Base-by-base conservation (phyloP, 2,797 vertebrate species). In the Smutsia temminckii region DNA sequence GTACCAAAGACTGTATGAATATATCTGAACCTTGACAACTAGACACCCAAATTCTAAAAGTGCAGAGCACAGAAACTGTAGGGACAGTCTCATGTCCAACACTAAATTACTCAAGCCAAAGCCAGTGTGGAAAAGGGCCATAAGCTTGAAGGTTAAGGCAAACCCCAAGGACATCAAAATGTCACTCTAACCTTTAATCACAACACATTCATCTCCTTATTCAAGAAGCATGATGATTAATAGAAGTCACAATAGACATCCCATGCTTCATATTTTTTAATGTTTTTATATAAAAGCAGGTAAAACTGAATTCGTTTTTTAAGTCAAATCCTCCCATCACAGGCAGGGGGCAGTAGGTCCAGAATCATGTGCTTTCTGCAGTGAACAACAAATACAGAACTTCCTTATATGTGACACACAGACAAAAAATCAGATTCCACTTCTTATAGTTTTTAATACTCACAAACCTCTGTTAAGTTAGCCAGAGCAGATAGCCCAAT, bases 131-230 rank as follows among this genome's bases (percentile, higher is more conserved):
- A 71, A 89, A 92, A 91, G 8, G 25, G 32, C 66, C 32, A 46
- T 40, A 80, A 55, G 18, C 20, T 18, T 63, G n/a, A 91, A 95
- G 79, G 34, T 80, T 49, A 79, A 3, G 78, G 63, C 66, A 40
- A 92, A 72, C 16, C 27, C 46, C 74, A 83, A 94, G 40, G 66
- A 8, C 55, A 96, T 74, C 23, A 42, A 92, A 96, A 85, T 79
- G 64, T 74, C 89, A 92, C 93, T 64, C 40, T 85, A 95, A 88
- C 69, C 77, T 95, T 95, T 93, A 88, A 89, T 75, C 66, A 90
- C 20, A 90, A 77, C n/a, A 91, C 42, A 91, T 40, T 88, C 32
- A 79, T 53, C 93, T 96, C 87, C 83, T 86, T 89, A 80, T 27
- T 85, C 49, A 86, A 95, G 74, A 92, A 66, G 53, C 9, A 80